These are phyloP conservation scores for Bovichtus diacanthus DNA, from an alignment of 2,797 vertebrate genomes.

Conservation along the genomic window DNA sequence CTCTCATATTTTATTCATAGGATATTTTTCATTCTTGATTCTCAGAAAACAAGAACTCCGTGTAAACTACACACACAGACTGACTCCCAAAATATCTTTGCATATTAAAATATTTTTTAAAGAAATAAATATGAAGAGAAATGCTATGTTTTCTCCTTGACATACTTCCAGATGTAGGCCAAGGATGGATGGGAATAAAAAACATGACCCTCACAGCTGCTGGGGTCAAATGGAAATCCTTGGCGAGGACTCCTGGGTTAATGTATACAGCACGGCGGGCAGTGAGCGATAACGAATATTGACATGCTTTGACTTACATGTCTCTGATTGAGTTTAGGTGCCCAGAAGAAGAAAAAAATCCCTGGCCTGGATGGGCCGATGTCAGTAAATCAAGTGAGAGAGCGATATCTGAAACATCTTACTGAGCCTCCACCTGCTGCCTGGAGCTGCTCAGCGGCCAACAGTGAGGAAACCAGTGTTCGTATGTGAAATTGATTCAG, in stretches of 20 bases:
- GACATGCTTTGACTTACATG: constrained; percentile 38
- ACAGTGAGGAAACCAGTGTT: constrained; percentile 3
- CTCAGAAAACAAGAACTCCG: neutral
- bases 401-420: neutral
- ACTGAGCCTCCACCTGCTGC: constrained; percentile 6
- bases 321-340: constrained; percentile 39
- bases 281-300: constrained; percentile 46
- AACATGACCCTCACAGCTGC: constrained; percentile 26
- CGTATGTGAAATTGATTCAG: constrained; percentile 53
- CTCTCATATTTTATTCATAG: neutral
- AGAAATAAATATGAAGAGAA: constrained; percentile 14
- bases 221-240: constrained; percentile 42
- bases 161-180: constrained; percentile 2
- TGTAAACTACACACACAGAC: neutral
- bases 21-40: constrained; percentile 8
- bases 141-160: constrained; percentile 21
- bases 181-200: constrained; percentile 4
- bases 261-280: constrained; percentile 40
- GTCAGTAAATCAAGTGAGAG: neutral
- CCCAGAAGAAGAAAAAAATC: constrained; percentile 18
- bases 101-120: constrained; percentile 8
- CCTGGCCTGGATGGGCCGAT: neutral
- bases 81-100: neutral
- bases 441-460: neutral
- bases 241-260: constrained; percentile 39